phyloP scores from a whole-genome alignment of 2,888 invertebrate genomes.

The Phasia obesa region DNA sequence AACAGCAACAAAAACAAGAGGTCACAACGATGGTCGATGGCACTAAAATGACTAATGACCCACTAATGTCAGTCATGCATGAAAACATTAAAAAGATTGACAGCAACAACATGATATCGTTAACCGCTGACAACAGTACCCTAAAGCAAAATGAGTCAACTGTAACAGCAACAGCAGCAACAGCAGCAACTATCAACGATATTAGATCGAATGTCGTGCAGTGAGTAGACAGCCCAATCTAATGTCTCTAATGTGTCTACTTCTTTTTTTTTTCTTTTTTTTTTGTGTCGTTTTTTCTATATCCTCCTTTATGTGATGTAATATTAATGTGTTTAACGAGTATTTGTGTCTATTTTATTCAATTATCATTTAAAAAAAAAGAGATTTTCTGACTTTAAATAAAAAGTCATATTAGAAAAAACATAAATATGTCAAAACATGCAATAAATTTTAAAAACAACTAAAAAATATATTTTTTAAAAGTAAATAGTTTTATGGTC shows the following conservation, averaged over 20 bases:
- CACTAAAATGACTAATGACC: constrained; percentile 36
- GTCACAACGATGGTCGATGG: constrained; percentile 45
- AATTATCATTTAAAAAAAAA: constrained; percentile 5
- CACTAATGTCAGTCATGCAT: constrained; percentile 41
- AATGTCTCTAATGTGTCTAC: constrained; percentile 41
- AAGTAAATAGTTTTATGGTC: constrained; percentile 43
- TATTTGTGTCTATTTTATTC: constrained; percentile 6
- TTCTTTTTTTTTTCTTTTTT: constrained; percentile 2
- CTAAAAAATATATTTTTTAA: constrained; percentile 8
- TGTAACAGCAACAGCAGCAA: constrained; percentile 21
- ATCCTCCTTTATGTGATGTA: constrained; percentile 34
- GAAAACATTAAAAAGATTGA: constrained; percentile 43
- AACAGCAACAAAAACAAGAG: constrained; percentile 7
- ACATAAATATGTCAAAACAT: constrained; percentile 25
- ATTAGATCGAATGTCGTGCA: constrained; percentile 51
- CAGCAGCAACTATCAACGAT: constrained; percentile 16
- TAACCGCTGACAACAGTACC: constrained; percentile 68
- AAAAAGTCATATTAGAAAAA: not conserved
- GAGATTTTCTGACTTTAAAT: constrained; percentile 23
- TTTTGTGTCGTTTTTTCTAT: constrained; percentile 31
- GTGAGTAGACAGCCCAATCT: constrained; percentile 60
- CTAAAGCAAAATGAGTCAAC: constrained; percentile 70
- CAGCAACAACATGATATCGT: constrained; percentile 12
- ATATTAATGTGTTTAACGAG: constrained; percentile 23
- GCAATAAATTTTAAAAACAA: constrained; percentile 20